Percentiles rank a stretch among this genome's conserved stretches.
These are phyloP conservation scores for Ispidina lecontei DNA, from an alignment of 2,797 vertebrate species.

Conservation along the genomic window DNA sequence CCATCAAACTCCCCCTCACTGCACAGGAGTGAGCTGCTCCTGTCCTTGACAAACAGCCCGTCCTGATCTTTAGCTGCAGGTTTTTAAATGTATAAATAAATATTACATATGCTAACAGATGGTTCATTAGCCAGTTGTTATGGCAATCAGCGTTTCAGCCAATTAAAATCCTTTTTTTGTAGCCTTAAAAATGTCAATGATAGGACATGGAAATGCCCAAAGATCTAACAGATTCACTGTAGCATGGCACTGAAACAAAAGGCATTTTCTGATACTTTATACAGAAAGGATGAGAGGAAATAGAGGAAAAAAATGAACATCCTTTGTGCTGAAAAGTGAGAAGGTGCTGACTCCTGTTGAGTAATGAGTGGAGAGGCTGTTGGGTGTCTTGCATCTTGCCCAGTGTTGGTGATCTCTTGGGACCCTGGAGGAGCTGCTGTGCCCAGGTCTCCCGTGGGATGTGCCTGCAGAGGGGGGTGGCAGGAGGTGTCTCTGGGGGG, in stretches of 20 bases:
- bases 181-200: slow-evolving; percentile 70
- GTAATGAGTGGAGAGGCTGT: neutral
- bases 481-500: neutral
- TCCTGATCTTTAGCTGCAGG: neutral
- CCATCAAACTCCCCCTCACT: neutral
- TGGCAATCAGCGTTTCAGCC: slow-evolving; percentile 74
- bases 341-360: neutral
- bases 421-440: neutral
- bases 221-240: slow-evolving; percentile 30
- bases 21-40: neutral
- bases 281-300: neutral
- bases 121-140: slow-evolving; percentile 79
- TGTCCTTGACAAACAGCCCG: slow-evolving; percentile 17
- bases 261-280: neutral
- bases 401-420: neutral
- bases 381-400: neutral
- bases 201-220: slow-evolving; percentile 9
- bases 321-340: neutral
- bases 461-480: neutral
- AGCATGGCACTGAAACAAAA: neutral
- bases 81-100: slow-evolving; percentile 72
- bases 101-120: slow-evolving; percentile 76
- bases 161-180: slow-evolving; percentile 67
- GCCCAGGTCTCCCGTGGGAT: neutral
- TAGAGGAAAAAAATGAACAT: neutral